Conservation (phyloP, 2,888 invertebrate species). For the Leptinotarsa juncta region DNA sequence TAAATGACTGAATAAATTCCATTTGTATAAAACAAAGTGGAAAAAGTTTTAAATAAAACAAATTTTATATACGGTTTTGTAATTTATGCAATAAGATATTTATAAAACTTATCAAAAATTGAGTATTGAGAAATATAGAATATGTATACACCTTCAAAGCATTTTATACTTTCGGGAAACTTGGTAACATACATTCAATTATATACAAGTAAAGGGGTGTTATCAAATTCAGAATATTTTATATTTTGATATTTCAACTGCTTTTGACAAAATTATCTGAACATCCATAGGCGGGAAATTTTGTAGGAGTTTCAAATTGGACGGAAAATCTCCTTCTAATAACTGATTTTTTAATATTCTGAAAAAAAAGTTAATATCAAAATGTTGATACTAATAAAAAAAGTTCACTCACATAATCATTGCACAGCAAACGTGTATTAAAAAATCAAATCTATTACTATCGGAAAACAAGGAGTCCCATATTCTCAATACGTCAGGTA, state of each 20-base stretch:
- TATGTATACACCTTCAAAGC: constrained; percentile 18
- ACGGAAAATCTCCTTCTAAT: constrained; percentile 89
- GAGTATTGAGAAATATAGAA: constrained; percentile 25
- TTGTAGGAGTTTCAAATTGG: constrained; percentile 93
- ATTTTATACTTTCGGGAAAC: background rate
- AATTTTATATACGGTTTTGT: background rate
- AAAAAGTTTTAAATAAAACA: background rate
- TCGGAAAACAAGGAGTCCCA: constrained; percentile 98
- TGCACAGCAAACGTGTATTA: constrained; percentile 93
- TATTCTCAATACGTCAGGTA: constrained; percentile 96
- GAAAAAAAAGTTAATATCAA: constrained; percentile 50
- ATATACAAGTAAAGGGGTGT: background rate
- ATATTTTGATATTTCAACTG: constrained; percentile 72
- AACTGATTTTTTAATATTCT: constrained; percentile 87
- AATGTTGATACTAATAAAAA: background rate
- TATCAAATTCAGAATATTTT: constrained; percentile 34
- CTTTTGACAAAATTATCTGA: constrained; percentile 83
- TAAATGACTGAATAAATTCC: background rate
- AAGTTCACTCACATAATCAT: constrained; percentile 90
- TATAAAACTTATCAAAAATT: constrained; percentile 20
- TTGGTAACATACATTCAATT: background rate
- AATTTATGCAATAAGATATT: background rate
- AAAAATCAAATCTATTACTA: constrained; percentile 87
- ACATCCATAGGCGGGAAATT: constrained; percentile 92
- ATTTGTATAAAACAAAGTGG: background rate